phyloP scores from a whole-genome alignment of 2,113 vertebrate species.

The Mesitornis unicolor region DNA sequence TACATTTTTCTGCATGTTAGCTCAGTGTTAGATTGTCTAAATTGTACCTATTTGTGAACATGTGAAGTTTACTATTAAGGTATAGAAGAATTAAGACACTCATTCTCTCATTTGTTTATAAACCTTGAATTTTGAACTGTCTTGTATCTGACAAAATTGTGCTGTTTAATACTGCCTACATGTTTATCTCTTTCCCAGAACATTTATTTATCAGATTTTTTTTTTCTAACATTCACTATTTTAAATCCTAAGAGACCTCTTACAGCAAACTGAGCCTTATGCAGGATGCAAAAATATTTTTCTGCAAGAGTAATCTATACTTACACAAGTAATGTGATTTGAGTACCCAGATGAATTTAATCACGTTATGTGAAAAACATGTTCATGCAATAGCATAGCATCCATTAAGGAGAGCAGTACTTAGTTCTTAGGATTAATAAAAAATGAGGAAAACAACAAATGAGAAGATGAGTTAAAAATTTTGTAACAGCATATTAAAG shows the following conservation, averaged over 20 bases:
- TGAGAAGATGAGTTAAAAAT: neutral
- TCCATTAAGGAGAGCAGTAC: accelerated
- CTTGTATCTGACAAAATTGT: neutral
- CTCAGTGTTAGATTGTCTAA: neutral
- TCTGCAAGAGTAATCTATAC: neutral
- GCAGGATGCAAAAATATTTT: neutral
- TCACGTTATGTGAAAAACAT: neutral
- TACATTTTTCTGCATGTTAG: neutral
- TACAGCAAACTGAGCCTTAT: neutral
- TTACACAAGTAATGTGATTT: neutral
- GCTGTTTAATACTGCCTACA: neutral
- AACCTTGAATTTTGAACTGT: neutral
- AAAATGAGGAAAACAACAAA: neutral
- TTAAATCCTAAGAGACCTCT: neutral
- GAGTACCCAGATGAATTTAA: neutral
- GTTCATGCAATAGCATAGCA: neutral
- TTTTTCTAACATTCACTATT: neutral
- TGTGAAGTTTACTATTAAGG: neutral
- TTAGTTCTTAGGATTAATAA: neutral
- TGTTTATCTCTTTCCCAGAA: neutral
- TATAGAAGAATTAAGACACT: neutral
- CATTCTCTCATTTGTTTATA: neutral
- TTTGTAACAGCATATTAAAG: neutral
- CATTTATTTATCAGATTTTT: neutral
- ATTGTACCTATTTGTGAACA: neutral